Base-by-base conservation (phyloP, 64 coral and sea anemone genomes). In the Porites australiensis region DNA sequence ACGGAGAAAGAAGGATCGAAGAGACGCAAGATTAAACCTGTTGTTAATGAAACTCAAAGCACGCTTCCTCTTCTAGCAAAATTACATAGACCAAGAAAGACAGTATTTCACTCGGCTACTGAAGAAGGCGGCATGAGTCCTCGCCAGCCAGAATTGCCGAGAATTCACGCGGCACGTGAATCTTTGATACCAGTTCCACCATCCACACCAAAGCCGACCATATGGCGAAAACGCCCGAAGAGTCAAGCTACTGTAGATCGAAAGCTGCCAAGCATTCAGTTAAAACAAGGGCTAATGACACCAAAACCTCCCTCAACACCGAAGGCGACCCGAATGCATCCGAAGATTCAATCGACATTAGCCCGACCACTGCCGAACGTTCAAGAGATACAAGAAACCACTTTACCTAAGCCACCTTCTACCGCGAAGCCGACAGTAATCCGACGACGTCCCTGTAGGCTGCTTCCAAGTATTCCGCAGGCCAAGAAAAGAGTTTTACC, bases 251-350 rank as follows among this genome's bases (percentile, higher is more conserved):
- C 27, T 37, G 27, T 37, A 15, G 50, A 51, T 5, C 73, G 45
- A 19, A 47, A 51, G 5, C 16, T 76, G 45, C 73, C 47, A 47
- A 14, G 14, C 15, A 76, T 52, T 46, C 54, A 5, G 3, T 19
- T 46, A 50, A 76, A 14, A 44, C 18, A 4, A 51, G 73, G 50
- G 8, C 46, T 19, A 18, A 18, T 49, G 73, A 46, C 8, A 19
- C 73, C 45, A 76, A 76, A 50, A 50, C 73, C 73, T 50, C 73
- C 73, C 16, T 51, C 73, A 14, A 76, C 70, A 10, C 43, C 70
- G 70, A 73, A 73, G 70, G 3, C 8, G 70, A 51, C 47, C 49
- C 73, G 48, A 76, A 50, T 13, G 9, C 44, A 18, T 7, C 15
- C 46, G 73, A 76, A 49, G 73, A 49, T 50, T 76, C 46, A 19